Base-by-base conservation (phyloP, 1,140 invertebrate genomes). In the Pseudomyrmex sp. region DNA sequence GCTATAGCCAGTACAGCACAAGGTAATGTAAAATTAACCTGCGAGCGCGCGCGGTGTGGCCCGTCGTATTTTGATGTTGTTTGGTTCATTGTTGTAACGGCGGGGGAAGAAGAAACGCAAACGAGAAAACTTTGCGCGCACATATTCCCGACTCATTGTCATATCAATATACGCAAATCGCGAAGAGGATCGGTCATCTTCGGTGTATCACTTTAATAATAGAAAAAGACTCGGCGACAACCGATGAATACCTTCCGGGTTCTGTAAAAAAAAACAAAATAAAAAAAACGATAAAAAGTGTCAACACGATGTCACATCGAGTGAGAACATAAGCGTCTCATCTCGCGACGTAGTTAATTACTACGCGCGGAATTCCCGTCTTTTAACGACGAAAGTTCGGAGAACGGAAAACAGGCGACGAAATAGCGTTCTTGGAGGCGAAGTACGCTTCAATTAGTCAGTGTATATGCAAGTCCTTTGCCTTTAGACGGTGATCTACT, bases 401-500 rank as follows among this genome's bases (percentile, higher is more conserved):
- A 20, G 66, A 44, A 72, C 23, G 66, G 76, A 61, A 80, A 80
- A 72, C 56, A 80, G 66, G 35, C 54, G 52, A 61, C 44, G 76
- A 72, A 79, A 80, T 80, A 72, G 76, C 66, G 65, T 80, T 72
- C 66, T 72, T 48, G 35, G 56, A 50, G 54, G n/a, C 50, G 26
- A 74, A 70, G 85, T 76, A 84, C 70, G 63, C 59, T 74, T 85
- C 75, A 73, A 87, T 87, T 84, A 87, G 85, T 79, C 48, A 68
- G 54, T 76, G 58, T 65, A 79, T 84, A 86, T 79, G 83, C 82
- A 74, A 18, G 56, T 62, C 75, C 69, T 44, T 62, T 80, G 62
- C 70, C 82, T 87, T 88, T 75, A 77, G 85, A 88, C 74, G 70
- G 18, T 54, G 82, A 87, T 77, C 82, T 74, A 87, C 86, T 84